phyloP scores from a whole-genome alignment of 2,797 vertebrate species.

The Trichosurus vulpecula region DNA sequence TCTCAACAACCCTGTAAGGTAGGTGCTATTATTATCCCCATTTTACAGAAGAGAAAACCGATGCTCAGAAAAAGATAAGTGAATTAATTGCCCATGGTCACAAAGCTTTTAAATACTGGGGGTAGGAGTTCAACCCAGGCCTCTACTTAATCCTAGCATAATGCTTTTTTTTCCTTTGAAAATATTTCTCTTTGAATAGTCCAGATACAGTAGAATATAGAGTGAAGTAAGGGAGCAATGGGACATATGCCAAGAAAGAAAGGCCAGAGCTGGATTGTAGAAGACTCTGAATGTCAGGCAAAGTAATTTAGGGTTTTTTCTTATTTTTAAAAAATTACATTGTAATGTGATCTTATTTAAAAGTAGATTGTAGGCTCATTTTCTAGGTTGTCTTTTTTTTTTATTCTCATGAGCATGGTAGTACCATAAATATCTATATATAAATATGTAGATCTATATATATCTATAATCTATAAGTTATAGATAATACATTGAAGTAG shows the following conservation, averaged over 20 bases:
- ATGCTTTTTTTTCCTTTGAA: background rate
- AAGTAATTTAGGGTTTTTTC: background rate
- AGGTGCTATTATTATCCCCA: background rate
- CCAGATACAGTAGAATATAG: background rate
- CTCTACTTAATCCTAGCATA: background rate
- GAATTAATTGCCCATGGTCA: background rate
- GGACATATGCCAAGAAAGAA: background rate
- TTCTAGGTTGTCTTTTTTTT: slow-evolving; percentile 29
- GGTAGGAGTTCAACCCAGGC: background rate
- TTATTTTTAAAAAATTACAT: slow-evolving; percentile 2
- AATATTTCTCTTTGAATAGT: background rate
- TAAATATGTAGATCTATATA: background rate
- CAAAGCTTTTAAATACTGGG: background rate
- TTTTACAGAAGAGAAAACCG: background rate
- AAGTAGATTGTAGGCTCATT: slow-evolving; percentile 1
- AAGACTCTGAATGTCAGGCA: background rate
- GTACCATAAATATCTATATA: background rate
- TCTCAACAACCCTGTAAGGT: background rate
- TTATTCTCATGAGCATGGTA: background rate
- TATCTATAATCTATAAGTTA: background rate
- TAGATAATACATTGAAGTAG: background rate
- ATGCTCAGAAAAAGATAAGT: background rate
- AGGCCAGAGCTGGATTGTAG: background rate
- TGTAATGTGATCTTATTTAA: slow-evolving; percentile 2
- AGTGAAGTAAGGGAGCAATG: background rate